Conservation (phyloP, 2,888 invertebrate species). For the Apeira syringaria region DNA sequence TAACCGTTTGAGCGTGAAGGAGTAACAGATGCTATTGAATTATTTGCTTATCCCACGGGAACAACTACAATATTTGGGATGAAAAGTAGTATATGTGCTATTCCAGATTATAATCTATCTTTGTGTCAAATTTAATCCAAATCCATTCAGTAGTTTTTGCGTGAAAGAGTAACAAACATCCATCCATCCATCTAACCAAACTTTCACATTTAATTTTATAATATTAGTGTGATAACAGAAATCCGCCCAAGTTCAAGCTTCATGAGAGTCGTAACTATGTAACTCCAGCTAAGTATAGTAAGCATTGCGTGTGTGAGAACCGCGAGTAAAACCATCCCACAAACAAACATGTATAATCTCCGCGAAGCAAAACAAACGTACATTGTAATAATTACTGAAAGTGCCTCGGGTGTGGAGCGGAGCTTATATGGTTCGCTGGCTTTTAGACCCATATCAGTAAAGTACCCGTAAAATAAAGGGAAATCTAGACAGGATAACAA, state of each 20-base stretch:
- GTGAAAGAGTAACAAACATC: too few species aligned
- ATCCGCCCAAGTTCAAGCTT: background rate
- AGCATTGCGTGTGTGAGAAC: slow-evolving; percentile 8
- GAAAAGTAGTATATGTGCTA: too few species aligned
- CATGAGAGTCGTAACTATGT: slow-evolving; percentile 13
- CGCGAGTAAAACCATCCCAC: slow-evolving; percentile 6
- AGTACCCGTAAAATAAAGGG: background rate
- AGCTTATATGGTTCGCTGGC: background rate
- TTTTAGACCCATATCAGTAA: slow-evolving; percentile 1
- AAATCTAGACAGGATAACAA: background rate
- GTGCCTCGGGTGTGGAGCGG: slow-evolving; percentile 2
- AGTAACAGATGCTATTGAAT: too few species aligned
- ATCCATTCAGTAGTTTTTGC: too few species aligned
- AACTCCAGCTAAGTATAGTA: background rate
- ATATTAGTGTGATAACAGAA: too few species aligned
- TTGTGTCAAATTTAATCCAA: too few species aligned
- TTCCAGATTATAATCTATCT: too few species aligned
- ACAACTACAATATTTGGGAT: too few species aligned
- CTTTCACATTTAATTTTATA: too few species aligned
- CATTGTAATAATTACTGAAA: slow-evolving; percentile 20
- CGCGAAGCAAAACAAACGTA: slow-evolving; percentile 17
- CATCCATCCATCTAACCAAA: too few species aligned
- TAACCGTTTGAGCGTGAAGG: too few species aligned
- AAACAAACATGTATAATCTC: slow-evolving; percentile 21
- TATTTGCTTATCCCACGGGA: too few species aligned